These are phyloP conservation scores for Ametastegia equiseti DNA, from an alignment of 2,888 invertebrate species.

Conservation along the genomic window DNA sequence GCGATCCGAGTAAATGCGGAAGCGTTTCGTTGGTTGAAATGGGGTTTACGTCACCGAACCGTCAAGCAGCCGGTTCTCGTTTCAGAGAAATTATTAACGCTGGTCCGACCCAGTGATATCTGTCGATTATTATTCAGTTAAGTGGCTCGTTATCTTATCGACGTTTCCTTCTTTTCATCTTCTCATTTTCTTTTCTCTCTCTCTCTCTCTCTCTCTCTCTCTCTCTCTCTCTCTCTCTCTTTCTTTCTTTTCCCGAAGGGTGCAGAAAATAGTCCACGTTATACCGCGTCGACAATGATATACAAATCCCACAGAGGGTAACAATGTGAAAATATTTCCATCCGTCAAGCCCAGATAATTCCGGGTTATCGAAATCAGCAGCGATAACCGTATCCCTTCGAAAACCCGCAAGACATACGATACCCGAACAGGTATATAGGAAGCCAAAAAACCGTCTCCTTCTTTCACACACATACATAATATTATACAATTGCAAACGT, in stretches of 20 bases:
- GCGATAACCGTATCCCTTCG: background rate
- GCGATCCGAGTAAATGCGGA: conserved; percentile 4
- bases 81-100: background rate
- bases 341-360: conserved; percentile 41
- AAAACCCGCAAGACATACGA: background rate
- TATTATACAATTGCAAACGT: no score
- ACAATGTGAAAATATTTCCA: conserved; percentile 37
- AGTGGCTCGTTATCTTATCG: conserved; percentile 37
- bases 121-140: conserved; percentile 39
- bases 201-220: background rate
- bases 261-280: conserved; percentile 10
- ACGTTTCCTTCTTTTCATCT: background rate
- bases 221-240: background rate
- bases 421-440: conserved; percentile 8
- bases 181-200: background rate
- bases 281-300: conserved; percentile 21
- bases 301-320: background rate
- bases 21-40: background rate
- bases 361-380: background rate
- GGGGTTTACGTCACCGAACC: background rate
- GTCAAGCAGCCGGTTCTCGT: background rate
- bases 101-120: background rate
- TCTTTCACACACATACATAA: no score
- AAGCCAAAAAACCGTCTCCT: background rate
- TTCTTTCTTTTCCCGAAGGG: background rate